Percentiles rank a stretch among this genome's conserved stretches.
Conservation (phyloP, 1,140 invertebrate genomes). For the Bombus huntii region DNA sequence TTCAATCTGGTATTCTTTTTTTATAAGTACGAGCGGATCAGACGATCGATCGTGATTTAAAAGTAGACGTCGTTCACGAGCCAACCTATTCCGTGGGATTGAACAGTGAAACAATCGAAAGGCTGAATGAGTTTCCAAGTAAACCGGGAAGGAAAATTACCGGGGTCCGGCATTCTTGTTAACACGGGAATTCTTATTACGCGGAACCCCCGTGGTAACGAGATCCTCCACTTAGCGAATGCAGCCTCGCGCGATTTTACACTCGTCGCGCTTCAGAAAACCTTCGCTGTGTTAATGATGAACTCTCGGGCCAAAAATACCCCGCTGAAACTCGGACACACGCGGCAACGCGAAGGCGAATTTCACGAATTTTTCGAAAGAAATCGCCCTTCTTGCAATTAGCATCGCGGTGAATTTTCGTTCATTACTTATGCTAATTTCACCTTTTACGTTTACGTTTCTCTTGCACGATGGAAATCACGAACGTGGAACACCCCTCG, state of each 20-base stretch:
- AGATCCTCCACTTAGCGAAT: constrained; percentile 35
- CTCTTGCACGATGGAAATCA: not conserved
- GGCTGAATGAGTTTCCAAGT: not conserved
- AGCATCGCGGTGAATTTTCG: not conserved
- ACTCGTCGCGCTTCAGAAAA: not conserved
- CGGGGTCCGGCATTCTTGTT: constrained; percentile 1
- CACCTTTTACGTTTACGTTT: not conserved
- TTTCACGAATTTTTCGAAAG: not conserved
- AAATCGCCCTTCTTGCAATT: no score
- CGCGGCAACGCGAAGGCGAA: not conserved
- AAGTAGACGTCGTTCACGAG: not conserved
- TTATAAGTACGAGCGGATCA: not conserved
- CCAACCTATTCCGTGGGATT: not conserved
- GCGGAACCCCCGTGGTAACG: constrained; percentile 21
- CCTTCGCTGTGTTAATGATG: constrained; percentile 6
- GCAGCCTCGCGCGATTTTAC: constrained; percentile 15
- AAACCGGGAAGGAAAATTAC: constrained; percentile 9
- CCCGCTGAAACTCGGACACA: no score
- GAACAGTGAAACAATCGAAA: not conserved
- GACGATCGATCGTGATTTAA: rapidly evolving
- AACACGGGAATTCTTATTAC: constrained; percentile 31
- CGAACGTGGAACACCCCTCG: not conserved
- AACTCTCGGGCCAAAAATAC: constrained; percentile 15
- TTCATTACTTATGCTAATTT: not conserved
- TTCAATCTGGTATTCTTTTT: not conserved